Base-by-base conservation (phyloP, 2,888 invertebrate genomes). In the Pelosia muscerda region DNA sequence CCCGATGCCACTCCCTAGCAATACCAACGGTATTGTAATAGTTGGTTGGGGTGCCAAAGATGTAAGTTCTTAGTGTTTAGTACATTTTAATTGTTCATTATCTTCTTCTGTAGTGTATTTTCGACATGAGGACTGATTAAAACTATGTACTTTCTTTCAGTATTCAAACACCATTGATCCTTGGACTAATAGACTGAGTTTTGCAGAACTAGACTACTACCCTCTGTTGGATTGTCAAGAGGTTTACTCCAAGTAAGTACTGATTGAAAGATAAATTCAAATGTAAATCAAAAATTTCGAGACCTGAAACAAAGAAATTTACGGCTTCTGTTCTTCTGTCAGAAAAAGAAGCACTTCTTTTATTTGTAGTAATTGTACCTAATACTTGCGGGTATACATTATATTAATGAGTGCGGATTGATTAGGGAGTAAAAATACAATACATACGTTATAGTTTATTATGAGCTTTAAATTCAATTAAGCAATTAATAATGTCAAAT, bases 11-110 rank as follows among this genome's bases (percentile, higher is more conserved):
- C 31, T 92, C 31, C 78, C 91, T 1, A 13, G 69, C 8, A 87
- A 79, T 6, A 89, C 88, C 0, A 76, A 83, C 19, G 89, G 90
- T 0, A 83, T 93, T 19, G 87, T 88, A 2, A 83, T 92, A 6
- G 72, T 92, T 15, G 93, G 93, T 10, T 93, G 93, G 93, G 93
- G 93, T 0, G 89, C 92, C 10, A 89, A 71, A 72, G 77, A 79
- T 38, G 93, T 93, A 79, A 86, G 87, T 78, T 2, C 11, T 15
- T 23, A 2, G 1, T 9, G 9, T 9, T 31, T 9, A n/a, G 23
- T 23, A 42, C 22, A 15, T 38, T 38, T 9, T 38, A 4, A 42
- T 3, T 49, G n/a, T n/a, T n/a, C n/a, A n/a, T n/a, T 19, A 9
- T 9, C 49, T 49, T n/a, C n/a, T 2, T 9, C 49, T 9, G n/a